These are phyloP conservation scores for Hozukius guyotensis DNA, from an alignment of 2,797 vertebrate genomes.

Conservation along the genomic window DNA sequence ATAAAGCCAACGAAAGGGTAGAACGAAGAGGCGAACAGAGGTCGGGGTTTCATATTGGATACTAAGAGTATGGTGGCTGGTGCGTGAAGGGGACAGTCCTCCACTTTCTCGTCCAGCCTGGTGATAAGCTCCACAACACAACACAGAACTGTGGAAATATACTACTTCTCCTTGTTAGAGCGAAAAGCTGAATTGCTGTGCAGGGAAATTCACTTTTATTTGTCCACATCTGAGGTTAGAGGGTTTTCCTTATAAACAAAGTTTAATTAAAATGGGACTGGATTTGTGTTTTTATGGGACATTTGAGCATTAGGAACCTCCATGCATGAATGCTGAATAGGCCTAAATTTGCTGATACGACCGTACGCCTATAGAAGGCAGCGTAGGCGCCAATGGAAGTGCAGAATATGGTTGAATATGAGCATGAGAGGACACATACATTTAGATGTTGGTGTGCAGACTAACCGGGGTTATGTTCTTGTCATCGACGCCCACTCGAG, in stretches of 20 bases:
- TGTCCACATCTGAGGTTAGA: constrained; percentile 11
- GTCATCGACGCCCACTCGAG: constrained; percentile 28
- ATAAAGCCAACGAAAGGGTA: constrained; percentile 18
- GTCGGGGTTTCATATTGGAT: neutral
- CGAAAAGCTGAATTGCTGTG: constrained; percentile 11
- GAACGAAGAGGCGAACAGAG: neutral
- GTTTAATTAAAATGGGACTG: constrained; percentile 46
- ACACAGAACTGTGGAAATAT: neutral
- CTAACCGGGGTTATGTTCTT: constrained; percentile 27
- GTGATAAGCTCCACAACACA: constrained; percentile 1
- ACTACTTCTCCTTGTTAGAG: neutral
- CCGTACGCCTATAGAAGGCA: neutral
- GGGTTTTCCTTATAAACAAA: constrained; percentile 11
- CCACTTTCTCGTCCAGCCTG: neutral
- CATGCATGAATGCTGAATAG: neutral
- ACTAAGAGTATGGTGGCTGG: neutral
- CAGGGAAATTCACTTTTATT: constrained; percentile 35
- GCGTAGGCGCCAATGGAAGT: neutral
- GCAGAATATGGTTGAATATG: neutral
- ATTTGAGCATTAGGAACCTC: neutral
- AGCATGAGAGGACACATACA: neutral
- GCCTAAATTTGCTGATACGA: neutral
- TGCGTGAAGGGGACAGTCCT: neutral
- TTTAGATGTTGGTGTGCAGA: constrained; percentile 29
- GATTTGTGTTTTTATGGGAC: constrained; percentile 30